Base-by-base conservation (phyloP, 1,140 invertebrate species). In the Galendromus occidentalis region DNA sequence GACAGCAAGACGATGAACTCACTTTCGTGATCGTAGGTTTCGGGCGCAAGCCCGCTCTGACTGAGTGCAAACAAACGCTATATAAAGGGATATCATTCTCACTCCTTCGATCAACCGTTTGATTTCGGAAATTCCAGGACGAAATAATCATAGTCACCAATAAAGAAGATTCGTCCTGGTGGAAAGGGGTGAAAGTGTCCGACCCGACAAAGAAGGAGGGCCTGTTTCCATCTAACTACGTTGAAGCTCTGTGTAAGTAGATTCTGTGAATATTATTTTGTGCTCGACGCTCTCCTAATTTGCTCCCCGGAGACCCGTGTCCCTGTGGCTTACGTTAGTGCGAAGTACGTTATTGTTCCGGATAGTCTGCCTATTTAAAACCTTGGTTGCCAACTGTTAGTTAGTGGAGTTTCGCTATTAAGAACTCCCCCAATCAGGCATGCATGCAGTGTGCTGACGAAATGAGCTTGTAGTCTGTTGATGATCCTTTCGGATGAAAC, bases 161-260 rank as follows among this genome's bases (percentile, higher is more conserved):
- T 64, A 85, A 91, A 70, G 89, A 93, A 68, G 92, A 96, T 74
- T 84, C 86, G 44, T 85, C 90, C 65, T 98, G 93, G 93, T 97
- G 93, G 92, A 85, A 85, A 74, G 93, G 93, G 44, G 88, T 91
- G 12, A 59, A 59, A 79, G 78, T 91, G 6, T 86, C 89, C 68
- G 90, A 88, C 14, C 79, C 84, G 65, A 5, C 25, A 14, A 65
- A 20, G 44, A 67, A 42, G 1, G 68, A 73, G 47, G 90, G 90
- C 17, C 79, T 93, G 33, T 94, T 94, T 75, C 90, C 90, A 25
- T 90, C 87, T 76, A 93, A 92, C 77, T 93, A 92, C 77, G 88
- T 92, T 66, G 80, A 82, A 70, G 76, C 81, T 64, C 1, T 71
- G 18, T 65, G 69, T 45, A 65, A 42, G 42, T 42, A 14, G 28